Evolutionary conservation across 2,797 vertebrate species (phyloP).

Genomic region (Threskiornis aethiopicus): DNA sequence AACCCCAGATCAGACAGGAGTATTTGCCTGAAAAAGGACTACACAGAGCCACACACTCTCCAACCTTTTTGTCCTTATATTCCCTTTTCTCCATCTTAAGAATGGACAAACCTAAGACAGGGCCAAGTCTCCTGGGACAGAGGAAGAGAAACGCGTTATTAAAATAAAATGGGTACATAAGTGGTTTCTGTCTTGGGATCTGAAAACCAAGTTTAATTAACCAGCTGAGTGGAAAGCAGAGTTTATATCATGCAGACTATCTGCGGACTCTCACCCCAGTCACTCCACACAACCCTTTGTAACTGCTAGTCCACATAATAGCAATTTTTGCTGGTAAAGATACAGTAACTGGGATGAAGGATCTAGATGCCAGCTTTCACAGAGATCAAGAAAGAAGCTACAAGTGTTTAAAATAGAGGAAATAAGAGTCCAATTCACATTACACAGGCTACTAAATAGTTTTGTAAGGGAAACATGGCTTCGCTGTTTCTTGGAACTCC

Average conservation of each 20-base stretch:
- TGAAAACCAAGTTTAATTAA: constrained; percentile 28
- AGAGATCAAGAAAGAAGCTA: neutral
- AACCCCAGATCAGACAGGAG: neutral
- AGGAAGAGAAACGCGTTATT: neutral
- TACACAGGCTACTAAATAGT: neutral
- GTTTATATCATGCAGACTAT: neutral
- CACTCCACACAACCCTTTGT: neutral
- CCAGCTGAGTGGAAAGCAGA: neutral
- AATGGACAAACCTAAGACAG: neutral
- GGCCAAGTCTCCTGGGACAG: neutral
- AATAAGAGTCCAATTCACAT: neutral
- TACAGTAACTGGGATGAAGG: neutral
- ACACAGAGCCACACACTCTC: neutral
- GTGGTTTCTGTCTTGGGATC: neutral
- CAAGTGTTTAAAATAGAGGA: neutral
- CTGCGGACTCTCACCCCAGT: neutral
- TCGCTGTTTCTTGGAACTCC: neutral
- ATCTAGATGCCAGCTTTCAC: neutral
- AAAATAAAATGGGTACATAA: neutral
- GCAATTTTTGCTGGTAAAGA: neutral
- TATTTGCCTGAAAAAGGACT: neutral
- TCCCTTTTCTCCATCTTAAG: neutral
- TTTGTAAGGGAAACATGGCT: neutral
- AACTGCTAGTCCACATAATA: neutral
- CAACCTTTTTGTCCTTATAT: neutral